These are phyloP conservation scores for Equus przewalskii DNA, from an alignment of 2,113 vertebrate species.

Conservation along the genomic window DNA sequence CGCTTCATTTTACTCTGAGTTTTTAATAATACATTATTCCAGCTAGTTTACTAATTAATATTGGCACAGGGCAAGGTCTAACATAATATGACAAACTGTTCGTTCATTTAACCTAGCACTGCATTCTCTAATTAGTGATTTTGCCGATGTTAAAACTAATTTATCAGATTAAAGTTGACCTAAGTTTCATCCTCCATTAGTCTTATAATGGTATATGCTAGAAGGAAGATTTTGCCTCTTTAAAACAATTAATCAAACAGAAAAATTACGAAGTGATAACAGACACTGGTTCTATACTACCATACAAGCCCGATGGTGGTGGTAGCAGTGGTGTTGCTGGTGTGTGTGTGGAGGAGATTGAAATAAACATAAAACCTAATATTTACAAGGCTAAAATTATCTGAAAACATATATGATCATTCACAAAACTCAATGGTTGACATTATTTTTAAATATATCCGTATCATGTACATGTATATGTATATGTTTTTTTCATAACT, in stretches of 20 bases:
- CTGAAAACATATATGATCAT: background rate
- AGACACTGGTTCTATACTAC: background rate
- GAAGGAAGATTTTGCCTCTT: background rate
- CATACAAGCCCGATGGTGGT: background rate
- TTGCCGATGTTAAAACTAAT: constrained; percentile 15
- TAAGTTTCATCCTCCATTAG: background rate
- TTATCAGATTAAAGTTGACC: background rate
- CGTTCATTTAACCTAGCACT: constrained; percentile 9
- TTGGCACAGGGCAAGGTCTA: background rate
- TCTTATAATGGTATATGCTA: background rate
- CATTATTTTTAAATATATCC: background rate
- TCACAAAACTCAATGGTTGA: background rate
- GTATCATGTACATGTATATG: background rate
- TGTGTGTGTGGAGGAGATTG: background rate
- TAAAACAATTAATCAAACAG: constrained; percentile 1
- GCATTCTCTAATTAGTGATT: constrained; percentile 12
- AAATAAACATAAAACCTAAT: background rate
- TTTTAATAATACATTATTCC: background rate
- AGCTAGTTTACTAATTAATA: constrained; percentile 38
- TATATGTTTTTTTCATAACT: background rate
- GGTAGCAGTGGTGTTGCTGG: background rate
- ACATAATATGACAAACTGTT: background rate
- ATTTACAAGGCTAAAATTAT: background rate
- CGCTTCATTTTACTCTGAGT: background rate
- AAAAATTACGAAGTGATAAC: background rate